Evolutionary conservation across 2,113 vertebrate genomes (phyloP).

Genomic region (Suncus etruscus): DNA sequence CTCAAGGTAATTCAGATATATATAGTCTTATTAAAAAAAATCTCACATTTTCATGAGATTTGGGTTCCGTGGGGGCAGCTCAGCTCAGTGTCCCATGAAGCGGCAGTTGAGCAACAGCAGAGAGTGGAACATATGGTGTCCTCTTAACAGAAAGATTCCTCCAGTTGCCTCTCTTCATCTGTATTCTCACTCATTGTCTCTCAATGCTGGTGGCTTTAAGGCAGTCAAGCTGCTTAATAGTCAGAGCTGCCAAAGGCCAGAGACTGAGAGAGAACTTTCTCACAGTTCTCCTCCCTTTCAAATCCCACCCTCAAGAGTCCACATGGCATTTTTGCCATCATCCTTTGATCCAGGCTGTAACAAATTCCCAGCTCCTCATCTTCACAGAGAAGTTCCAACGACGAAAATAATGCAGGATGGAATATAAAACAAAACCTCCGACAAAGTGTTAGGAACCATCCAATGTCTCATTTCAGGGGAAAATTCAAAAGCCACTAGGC

Average conservation of each 20-base stretch:
- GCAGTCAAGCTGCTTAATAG: background rate
- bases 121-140: background rate
- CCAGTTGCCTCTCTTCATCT: background rate
- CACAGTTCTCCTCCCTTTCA: background rate
- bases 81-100: background rate
- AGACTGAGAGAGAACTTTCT: background rate
- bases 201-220: background rate
- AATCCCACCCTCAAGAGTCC: background rate
- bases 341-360: background rate
- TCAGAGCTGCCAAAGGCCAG: background rate
- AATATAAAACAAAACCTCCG: background rate
- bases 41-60: background rate
- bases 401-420: background rate
- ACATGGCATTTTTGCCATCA: background rate
- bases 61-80: background rate
- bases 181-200: background rate
- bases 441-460: background rate
- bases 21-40: background rate
- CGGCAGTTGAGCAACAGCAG: background rate
- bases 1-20: too few species aligned
- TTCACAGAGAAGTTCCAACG: background rate
- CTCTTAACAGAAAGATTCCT: too few species aligned
- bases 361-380: background rate
- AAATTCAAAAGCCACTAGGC: background rate
- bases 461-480: background rate